phyloP scores from a whole-genome alignment of 2,888 invertebrate genomes.

The Eupithecia tripunctaria region DNA sequence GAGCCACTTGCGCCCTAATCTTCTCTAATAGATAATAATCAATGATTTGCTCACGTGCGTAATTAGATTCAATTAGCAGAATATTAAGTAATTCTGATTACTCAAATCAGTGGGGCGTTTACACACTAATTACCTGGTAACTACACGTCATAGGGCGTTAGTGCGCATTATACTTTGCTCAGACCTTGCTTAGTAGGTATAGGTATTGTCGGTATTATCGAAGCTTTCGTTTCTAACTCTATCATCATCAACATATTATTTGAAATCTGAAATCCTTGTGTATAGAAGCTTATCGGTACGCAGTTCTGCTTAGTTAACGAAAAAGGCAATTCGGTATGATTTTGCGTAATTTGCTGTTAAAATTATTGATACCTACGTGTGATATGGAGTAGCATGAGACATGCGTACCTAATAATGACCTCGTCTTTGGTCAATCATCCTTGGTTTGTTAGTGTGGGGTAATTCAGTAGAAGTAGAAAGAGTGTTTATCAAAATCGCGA shows the following conservation, averaged over 20 bases:
- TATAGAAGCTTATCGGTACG: neutral
- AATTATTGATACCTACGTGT: neutral
- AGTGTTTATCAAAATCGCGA: too few relatives aligned
- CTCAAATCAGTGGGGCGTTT: conserved; percentile 18
- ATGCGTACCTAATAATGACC: too few relatives aligned
- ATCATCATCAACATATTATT: neutral
- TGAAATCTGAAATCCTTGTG: too few relatives aligned
- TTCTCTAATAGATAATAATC: conserved; percentile 1
- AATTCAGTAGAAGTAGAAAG: too few relatives aligned
- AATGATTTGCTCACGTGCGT: neutral
- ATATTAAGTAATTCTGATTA: neutral
- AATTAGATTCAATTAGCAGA: neutral
- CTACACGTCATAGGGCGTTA: neutral
- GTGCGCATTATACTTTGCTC: neutral
- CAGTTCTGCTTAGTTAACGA: neutral
- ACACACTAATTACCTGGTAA: conserved; percentile 24
- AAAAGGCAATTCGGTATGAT: neutral
- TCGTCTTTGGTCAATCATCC: too few relatives aligned
- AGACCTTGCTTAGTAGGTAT: neutral
- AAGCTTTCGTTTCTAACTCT: neutral
- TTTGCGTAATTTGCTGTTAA: neutral
- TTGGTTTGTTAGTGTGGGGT: too few relatives aligned
- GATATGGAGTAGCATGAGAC: too few relatives aligned
- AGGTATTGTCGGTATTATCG: too few relatives aligned
- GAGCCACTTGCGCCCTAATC: neutral